phyloP scores from a whole-genome alignment of 2,113 vertebrate genomes.

The Saguinus midas region DNA sequence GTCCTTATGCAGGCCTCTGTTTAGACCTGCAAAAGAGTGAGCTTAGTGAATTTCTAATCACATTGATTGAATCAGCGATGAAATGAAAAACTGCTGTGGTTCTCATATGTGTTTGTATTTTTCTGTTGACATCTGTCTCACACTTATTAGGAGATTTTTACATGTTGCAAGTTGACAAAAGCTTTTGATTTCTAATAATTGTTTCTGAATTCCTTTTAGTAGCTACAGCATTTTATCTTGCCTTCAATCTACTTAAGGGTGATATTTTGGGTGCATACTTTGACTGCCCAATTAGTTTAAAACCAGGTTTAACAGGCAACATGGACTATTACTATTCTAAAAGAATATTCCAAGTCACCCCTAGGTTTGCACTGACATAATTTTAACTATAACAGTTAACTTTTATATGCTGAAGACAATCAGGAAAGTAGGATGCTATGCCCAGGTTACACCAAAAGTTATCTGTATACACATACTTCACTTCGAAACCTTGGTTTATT shows the following conservation, averaged over 20 bases:
- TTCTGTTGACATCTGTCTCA: neutral
- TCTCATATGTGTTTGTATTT: neutral
- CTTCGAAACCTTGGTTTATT: neutral
- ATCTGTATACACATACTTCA: neutral
- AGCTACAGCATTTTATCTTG: constrained; percentile 62
- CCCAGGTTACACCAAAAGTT: neutral
- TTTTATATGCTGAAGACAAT: neutral
- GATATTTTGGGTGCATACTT: constrained; percentile 58
- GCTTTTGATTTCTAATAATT: constrained; percentile 56
- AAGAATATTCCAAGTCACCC: neutral
- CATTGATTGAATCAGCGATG: constrained; percentile 42
- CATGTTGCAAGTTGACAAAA: neutral
- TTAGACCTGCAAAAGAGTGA: neutral
- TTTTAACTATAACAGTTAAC: neutral
- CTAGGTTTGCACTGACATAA: neutral
- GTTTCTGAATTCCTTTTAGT: constrained; percentile 74
- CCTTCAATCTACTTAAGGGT: constrained; percentile 50
- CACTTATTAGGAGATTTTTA: neutral
- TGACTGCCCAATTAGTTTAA: constrained; percentile 49
- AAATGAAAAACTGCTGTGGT: constrained; percentile 50
- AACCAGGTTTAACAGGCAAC: neutral
- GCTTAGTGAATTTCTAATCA: constrained; percentile 41
- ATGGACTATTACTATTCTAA: neutral
- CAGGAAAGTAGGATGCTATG: neutral
- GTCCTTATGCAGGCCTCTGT: neutral